A percentile compares a stretch with the other conserved stretches of the same genome.
These are phyloP conservation scores for Drosophila navojoa DNA, from an alignment of 1,140 invertebrate genomes.

Conservation along the genomic window DNA sequence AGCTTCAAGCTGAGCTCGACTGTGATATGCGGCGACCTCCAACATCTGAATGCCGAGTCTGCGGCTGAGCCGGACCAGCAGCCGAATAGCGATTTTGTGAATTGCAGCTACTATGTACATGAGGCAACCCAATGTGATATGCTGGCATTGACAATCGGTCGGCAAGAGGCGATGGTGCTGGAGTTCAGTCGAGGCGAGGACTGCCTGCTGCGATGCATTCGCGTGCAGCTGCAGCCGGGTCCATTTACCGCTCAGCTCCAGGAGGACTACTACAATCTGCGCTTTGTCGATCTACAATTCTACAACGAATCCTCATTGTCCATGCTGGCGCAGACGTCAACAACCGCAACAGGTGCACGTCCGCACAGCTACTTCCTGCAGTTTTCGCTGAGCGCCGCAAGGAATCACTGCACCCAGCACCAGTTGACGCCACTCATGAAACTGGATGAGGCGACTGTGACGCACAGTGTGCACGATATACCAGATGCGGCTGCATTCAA, in stretches of 20 bases:
- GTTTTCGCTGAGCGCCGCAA: conserved; percentile 85
- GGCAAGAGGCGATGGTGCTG: conserved; percentile 67
- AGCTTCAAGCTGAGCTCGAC: conserved; percentile 86
- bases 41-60: conserved; percentile 44
- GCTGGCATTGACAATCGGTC: conserved; percentile 61
- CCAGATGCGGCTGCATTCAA: conserved; percentile 85
- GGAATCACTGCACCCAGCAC: conserved; percentile 82
- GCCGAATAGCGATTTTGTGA: conserved; percentile 80
- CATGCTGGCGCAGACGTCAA: conserved; percentile 87
- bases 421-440: conserved; percentile 82
- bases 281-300: conserved; percentile 86
- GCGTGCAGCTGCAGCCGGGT: conserved; percentile 70
- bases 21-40: conserved; percentile 84
- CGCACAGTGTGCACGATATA: conserved; percentile 85
- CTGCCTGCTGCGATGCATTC: conserved; percentile 55
- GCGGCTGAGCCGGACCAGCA: conserved; percentile 33
- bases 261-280: conserved; percentile 74
- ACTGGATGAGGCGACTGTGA: conserved; percentile 84
- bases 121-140: conserved; percentile 60
- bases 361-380: conserved; percentile 87
- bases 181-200: conserved; percentile 61
- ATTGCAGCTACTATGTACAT: conserved; percentile 68
- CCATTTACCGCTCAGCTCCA: conserved; percentile 70
- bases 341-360: conserved; percentile 82
- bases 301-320: conserved; percentile 92